Conservation (phyloP, 2,888 invertebrate species). For the Sinohyriopsis cumingii region DNA sequence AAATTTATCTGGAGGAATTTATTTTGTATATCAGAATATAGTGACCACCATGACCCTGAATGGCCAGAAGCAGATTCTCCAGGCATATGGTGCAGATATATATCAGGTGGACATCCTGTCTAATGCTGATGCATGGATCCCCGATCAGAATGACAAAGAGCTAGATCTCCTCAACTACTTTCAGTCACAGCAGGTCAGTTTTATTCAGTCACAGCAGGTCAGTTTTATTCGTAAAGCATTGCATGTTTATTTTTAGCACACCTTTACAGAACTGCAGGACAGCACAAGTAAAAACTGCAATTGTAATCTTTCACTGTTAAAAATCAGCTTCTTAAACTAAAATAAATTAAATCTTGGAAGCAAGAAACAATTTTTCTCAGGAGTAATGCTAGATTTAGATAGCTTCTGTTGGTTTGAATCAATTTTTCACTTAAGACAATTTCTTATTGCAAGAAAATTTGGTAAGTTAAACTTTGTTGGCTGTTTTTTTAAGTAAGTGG, state of each 20-base stretch:
- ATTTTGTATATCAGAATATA: conserved; percentile 49
- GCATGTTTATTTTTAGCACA: background rate
- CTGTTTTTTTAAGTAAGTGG: too few relatives aligned
- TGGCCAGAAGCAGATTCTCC: conserved; percentile 53
- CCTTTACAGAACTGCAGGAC: too few relatives aligned
- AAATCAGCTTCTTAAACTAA: too few relatives aligned
- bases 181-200: conserved; percentile 46
- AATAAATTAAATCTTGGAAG: too few relatives aligned
- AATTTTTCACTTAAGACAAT: too few relatives aligned
- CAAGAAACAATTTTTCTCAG: too few relatives aligned
- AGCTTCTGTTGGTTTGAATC: too few relatives aligned
- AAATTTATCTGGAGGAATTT: background rate
- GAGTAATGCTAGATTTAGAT: too few relatives aligned
- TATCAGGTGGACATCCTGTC: conserved; percentile 60
- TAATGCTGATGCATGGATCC: conserved; percentile 59
- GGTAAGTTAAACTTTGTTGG: too few relatives aligned
- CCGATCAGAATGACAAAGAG: conserved; percentile 28
- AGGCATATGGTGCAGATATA: conserved; percentile 51
- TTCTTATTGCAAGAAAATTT: too few relatives aligned
- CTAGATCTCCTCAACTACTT: conserved; percentile 46
- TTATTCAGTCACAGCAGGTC: conserved; percentile 45
- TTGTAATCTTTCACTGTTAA: too few relatives aligned
- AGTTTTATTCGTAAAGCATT: background rate
- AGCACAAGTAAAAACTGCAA: too few relatives aligned
- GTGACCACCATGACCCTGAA: conserved; percentile 64